A percentile compares a stretch with the other conserved stretches of the same genome.
These are phyloP conservation scores for Drosophila pruinosa DNA, from an alignment of 1,140 invertebrate species.

Conservation along the genomic window DNA sequence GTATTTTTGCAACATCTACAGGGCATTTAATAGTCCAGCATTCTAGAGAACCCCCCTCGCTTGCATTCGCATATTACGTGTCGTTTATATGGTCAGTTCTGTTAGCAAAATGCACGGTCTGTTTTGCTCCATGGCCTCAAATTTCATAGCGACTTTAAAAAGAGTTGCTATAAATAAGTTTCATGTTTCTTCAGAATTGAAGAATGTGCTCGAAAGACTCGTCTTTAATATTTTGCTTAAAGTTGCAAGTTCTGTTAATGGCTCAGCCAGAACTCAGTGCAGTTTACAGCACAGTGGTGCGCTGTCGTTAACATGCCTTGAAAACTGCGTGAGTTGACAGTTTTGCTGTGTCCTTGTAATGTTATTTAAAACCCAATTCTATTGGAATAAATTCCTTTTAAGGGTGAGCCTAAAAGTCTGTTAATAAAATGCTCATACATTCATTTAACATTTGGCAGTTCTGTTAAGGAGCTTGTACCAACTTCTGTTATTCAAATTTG, in stretches of 20 bases:
- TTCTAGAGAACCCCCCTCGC: neutral
- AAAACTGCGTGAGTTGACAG: neutral
- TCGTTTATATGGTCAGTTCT: constrained; percentile 1
- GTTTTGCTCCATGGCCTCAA: neutral
- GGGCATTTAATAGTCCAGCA: neutral
- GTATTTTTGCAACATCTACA: too few species aligned
- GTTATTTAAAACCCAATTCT: too few species aligned
- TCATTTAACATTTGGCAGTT: neutral
- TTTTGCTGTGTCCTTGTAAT: neutral
- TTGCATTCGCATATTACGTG: constrained; percentile 1
- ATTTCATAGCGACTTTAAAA: constrained; percentile 1
- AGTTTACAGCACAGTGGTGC: neutral
- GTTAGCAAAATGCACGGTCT: neutral
- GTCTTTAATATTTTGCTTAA: neutral
- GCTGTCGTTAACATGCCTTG: neutral
- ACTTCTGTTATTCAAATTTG: neutral
- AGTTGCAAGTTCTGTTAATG: constrained; percentile 1
- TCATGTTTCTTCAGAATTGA: neutral
- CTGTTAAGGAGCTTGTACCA: neutral
- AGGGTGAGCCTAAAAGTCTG: too few species aligned
- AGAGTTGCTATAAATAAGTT: constrained; percentile 11
- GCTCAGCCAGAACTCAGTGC: neutral
- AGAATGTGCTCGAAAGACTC: neutral
- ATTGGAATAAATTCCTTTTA: too few species aligned
- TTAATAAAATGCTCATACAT: too few species aligned